Conservation (phyloP, 2,888 invertebrate species). For the Achlya flavicornis region DNA sequence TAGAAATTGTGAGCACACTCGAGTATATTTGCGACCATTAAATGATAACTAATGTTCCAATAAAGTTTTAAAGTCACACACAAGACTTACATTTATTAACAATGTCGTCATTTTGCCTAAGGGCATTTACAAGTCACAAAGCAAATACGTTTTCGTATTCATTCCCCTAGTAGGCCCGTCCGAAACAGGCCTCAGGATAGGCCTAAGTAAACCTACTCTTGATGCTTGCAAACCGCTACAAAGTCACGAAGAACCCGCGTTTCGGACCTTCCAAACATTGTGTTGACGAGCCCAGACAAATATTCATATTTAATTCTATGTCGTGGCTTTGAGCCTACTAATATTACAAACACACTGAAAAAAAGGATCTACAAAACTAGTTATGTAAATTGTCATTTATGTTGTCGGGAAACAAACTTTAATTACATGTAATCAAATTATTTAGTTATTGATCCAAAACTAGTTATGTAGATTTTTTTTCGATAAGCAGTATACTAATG, state of each 20-base stretch:
- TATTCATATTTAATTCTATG: slow-evolving; percentile 80
- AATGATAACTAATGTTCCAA: slow-evolving; percentile 11
- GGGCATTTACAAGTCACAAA: slow-evolving; percentile 76
- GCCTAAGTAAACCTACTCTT: slow-evolving; percentile 74
- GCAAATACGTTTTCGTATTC: slow-evolving; percentile 74
- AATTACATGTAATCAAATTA: no score
- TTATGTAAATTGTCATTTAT: no score
- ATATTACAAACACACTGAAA: slow-evolving; percentile 65
- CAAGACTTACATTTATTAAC: slow-evolving; percentile 65
- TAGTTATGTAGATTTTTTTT: no score
- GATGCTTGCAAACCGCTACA: slow-evolving; percentile 57
- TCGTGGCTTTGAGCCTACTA: slow-evolving; percentile 62
- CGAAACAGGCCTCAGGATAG: slow-evolving; percentile 65
- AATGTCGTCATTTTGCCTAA: slow-evolving; percentile 67
- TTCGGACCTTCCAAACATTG: slow-evolving; percentile 64
- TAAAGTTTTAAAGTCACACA: slow-evolving; percentile 59
- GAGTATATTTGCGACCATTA: neutral
- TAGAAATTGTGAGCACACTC: neutral
- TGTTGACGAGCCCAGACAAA: slow-evolving; percentile 69
- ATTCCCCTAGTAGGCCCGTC: slow-evolving; percentile 66
- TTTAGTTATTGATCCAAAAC: no score
- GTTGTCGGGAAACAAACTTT: no score
- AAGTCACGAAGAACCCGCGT: slow-evolving; percentile 69
- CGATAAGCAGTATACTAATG: no score
- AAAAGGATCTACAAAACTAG: no score